These are phyloP conservation scores for Abrostola triplasia DNA, from an alignment of 2,888 invertebrate species.

Conservation along the genomic window DNA sequence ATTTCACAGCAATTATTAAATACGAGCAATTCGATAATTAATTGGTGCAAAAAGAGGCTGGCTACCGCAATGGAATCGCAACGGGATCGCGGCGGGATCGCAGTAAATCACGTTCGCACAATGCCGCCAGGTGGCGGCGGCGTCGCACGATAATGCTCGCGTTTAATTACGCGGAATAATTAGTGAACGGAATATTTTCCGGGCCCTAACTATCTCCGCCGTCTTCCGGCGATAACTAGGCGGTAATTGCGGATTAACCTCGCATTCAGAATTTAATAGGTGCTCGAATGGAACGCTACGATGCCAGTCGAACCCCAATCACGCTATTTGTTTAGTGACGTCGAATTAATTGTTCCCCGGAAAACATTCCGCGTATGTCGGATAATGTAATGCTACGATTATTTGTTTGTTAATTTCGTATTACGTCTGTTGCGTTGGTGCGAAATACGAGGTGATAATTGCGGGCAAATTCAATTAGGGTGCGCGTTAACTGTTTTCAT, in stretches of 20 bases:
- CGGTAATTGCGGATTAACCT: constrained; percentile 88
- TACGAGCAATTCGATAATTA: constrained; percentile 86
- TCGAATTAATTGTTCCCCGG: constrained; percentile 80
- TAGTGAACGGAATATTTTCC: constrained; percentile 89
- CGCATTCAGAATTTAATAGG: constrained; percentile 87
- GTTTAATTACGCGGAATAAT: constrained; percentile 89
- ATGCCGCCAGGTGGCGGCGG: constrained; percentile 87
- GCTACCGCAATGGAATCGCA: constrained; percentile 79
- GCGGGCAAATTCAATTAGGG: constrained; percentile 37
- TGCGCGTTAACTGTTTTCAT: constrained; percentile 39
- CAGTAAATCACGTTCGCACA: constrained; percentile 87
- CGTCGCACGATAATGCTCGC: constrained; percentile 86
- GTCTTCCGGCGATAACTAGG: constrained; percentile 88
- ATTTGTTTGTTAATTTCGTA: constrained; percentile 51
- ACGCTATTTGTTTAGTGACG: constrained; percentile 82
- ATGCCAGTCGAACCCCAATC: constrained; percentile 75
- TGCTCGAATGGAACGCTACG: constrained; percentile 74
- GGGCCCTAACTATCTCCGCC: constrained; percentile 88
- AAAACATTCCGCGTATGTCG: constrained; percentile 67
- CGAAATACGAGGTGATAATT: constrained; percentile 45
- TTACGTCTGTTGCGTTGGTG: constrained; percentile 40
- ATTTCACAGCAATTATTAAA: constrained; percentile 86
- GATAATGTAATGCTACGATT: constrained; percentile 48
- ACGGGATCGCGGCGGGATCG: constrained; percentile 83
- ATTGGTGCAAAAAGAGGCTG: constrained; percentile 86